Conservation (phyloP, 2,797 vertebrate species). For the Chromis chromis region DNA sequence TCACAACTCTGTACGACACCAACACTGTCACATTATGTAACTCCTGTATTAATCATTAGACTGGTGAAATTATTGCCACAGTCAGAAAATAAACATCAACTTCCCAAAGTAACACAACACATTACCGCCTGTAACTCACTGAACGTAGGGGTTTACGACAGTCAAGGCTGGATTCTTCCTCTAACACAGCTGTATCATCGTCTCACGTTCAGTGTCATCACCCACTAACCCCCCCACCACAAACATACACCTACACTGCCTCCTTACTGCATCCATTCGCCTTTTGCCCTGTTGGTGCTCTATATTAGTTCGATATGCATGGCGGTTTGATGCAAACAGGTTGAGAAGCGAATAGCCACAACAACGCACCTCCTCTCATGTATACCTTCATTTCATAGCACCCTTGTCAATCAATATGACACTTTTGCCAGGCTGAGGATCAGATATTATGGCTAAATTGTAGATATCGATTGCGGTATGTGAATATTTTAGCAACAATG, state of each 20-base stretch:
- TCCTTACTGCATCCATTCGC: conserved; percentile 20
- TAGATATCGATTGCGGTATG: not conserved
- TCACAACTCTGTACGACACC: conserved; percentile 28
- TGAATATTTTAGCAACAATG: conserved; percentile 2
- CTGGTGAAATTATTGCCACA: conserved; percentile 25
- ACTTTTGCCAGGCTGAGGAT: not conserved
- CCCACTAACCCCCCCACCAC: not conserved
- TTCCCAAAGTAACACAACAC: conserved; percentile 11
- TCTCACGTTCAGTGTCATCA: conserved; percentile 41
- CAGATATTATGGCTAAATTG: not conserved
- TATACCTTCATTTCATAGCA: conserved; percentile 3
- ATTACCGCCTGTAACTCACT: not conserved
- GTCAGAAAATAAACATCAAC: conserved; percentile 15
- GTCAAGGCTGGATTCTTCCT: conserved; percentile 25
- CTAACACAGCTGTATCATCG: conserved; percentile 28
- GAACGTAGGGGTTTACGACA: not conserved
- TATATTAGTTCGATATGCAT: not conserved
- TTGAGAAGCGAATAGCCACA: conserved; percentile 17
- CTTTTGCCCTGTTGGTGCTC: conserved; percentile 30
- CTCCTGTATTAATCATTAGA: conserved; percentile 40
- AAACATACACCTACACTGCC: not conserved
- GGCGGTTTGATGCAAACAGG: conserved; percentile 11
- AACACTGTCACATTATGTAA: conserved; percentile 41
- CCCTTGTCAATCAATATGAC: not conserved
- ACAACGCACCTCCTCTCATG: not conserved